Conservation (phyloP, 2,113 vertebrate species). For the Uria aalge region DNA sequence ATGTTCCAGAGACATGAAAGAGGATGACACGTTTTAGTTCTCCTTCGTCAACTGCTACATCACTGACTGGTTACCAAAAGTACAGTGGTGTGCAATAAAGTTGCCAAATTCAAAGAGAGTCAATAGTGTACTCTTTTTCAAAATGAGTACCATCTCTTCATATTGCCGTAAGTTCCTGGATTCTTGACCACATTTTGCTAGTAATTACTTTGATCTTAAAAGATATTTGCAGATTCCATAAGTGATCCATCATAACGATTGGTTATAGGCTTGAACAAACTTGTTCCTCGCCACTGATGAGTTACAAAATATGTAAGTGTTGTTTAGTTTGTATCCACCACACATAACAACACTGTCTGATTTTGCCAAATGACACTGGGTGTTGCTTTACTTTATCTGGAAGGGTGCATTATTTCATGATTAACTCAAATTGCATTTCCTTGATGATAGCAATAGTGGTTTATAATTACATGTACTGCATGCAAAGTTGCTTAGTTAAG, state of each 20-base stretch:
- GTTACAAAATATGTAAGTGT: conserved; percentile 18
- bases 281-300: neutral
- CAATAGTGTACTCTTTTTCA: neutral
- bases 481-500: neutral
- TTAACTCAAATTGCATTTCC: conserved; percentile 7
- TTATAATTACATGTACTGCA: neutral
- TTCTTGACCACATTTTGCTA: neutral
- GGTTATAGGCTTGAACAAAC: neutral
- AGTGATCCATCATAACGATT: conserved; percentile 11
- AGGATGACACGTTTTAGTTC: neutral
- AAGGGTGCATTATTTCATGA: neutral
- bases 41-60: neutral
- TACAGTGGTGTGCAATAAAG: neutral
- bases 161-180: neutral
- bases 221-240: neutral
- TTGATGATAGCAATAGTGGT: neutral
- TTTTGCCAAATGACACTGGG: neutral
- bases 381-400: conserved; percentile 6
- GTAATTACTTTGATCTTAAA: neutral
- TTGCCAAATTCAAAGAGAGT: neutral
- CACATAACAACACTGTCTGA: neutral
- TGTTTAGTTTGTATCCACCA: neutral
- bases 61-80: neutral
- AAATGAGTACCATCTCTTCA: neutral
- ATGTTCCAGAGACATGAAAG: neutral